Conservation (phyloP, 2,113 vertebrate genomes). For the Rhinolophus sinicus region DNA sequence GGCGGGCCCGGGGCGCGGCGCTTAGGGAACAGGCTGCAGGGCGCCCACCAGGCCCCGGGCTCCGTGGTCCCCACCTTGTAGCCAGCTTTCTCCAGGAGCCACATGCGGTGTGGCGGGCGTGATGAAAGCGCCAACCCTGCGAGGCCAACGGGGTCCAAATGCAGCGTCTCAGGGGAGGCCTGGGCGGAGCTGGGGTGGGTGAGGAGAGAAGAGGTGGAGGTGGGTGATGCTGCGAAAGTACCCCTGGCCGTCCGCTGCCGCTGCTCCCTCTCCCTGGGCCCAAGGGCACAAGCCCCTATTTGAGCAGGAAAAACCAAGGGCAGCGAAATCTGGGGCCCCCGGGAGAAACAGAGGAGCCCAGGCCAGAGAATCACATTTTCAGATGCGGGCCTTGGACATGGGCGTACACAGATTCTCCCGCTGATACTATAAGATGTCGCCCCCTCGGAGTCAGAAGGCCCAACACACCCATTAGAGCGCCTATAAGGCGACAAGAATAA, state of each 20-base stretch:
- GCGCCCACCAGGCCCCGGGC: not conserved
- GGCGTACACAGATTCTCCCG: not conserved
- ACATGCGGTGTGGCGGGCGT: conserved; percentile 55
- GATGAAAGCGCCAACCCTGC: not conserved
- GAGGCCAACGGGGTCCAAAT: not conserved
- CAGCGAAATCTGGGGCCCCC: not conserved
- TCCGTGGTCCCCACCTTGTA: conserved; percentile 22
- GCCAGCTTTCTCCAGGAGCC: conserved; percentile 75
- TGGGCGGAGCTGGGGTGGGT: not conserved
- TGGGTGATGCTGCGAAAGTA: not conserved
- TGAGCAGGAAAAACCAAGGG: not conserved
- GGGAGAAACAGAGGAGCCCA: not conserved
- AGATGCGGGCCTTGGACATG: not conserved
- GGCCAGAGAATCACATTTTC: not conserved
- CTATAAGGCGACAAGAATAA: not conserved
- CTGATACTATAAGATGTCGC: not conserved
- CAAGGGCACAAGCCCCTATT: not conserved
- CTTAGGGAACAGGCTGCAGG: conserved; percentile 45
- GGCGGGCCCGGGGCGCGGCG: not conserved
- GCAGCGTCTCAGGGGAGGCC: not conserved
- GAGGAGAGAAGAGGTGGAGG: not conserved
- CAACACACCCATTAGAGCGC: not conserved
- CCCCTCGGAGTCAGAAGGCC: not conserved
- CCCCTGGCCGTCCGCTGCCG: accelerated
- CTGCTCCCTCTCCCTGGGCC: not conserved